A percentile compares a stretch with the other conserved stretches of the same genome.
Evolutionary conservation across 2,888 invertebrate genomes (phyloP).

Genomic region (Myopa testacea): DNA sequence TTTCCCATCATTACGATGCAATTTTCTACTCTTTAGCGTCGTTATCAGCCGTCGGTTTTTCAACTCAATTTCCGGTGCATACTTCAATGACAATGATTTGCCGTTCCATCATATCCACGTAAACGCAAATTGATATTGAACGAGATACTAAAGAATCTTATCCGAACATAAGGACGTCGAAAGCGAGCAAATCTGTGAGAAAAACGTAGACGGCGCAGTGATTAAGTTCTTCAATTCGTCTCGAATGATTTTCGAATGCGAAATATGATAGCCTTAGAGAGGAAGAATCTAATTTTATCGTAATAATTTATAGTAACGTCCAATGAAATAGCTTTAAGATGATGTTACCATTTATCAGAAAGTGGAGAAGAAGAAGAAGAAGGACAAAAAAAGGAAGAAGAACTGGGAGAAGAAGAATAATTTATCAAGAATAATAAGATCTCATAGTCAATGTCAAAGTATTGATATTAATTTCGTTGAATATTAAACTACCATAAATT

Average conservation of each 20-base stretch:
- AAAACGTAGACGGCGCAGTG: not conserved
- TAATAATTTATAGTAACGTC: not conserved
- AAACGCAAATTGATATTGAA: constrained; percentile 15
- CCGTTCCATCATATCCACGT: constrained; percentile 17
- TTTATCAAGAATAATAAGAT: too few relatives aligned
- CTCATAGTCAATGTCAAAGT: too few relatives aligned
- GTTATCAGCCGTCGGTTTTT: constrained; percentile 27
- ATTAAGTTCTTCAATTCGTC: not conserved
- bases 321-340: too few relatives aligned
- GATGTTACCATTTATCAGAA: too few relatives aligned
- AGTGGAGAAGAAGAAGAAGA: too few relatives aligned
- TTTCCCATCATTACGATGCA: not conserved
- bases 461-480: too few relatives aligned
- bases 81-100: constrained; percentile 26
- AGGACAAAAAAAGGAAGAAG: too few relatives aligned
- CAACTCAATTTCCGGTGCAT: constrained; percentile 26
- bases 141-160: not conserved
- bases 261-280: not conserved
- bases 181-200: not conserved
- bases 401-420: too few relatives aligned
- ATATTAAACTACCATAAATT: too few relatives aligned
- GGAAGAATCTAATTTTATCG: not conserved
- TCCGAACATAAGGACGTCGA: not conserved
- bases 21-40: constrained; percentile 26
- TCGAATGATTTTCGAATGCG: not conserved